phyloP scores from a whole-genome alignment of 2,888 invertebrate genomes.

The Pristionchus exspectatus region DNA sequence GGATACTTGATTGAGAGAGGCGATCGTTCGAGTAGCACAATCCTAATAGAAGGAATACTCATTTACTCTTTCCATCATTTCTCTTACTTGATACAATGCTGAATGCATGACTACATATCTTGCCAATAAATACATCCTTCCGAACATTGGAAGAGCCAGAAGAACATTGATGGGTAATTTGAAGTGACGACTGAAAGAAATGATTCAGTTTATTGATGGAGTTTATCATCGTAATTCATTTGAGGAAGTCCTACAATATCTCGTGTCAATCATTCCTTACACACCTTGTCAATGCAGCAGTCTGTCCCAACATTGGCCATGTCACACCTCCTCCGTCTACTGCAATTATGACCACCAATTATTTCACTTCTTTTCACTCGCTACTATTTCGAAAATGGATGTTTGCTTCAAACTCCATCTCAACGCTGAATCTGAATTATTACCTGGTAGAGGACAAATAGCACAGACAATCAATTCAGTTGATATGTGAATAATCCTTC shows the following conservation, averaged over 20 bases:
- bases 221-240: no score
- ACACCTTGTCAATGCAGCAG: background rate
- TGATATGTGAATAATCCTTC: constrained; percentile 85
- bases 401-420: background rate
- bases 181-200: constrained; percentile 8
- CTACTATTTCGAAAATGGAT: background rate
- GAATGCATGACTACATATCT: constrained; percentile 99
- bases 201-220: no score
- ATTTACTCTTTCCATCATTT: background rate
- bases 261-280: background rate
- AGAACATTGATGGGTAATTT: constrained; percentile 81
- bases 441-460: constrained; percentile 39
- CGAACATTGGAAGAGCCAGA: constrained; percentile 98
- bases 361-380: background rate
- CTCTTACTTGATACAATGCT: constrained; percentile 87
- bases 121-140: constrained; percentile 98
- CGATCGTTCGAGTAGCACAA: constrained; percentile 89
- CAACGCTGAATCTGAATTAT: no score
- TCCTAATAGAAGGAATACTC: constrained; percentile 81
- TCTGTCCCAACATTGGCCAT: constrained; percentile 56
- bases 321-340: constrained; percentile 48
- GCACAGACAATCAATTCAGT: constrained; percentile 37
- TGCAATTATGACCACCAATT: background rate
- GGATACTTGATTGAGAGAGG: constrained; percentile 85
- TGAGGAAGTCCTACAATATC: background rate